A percentile compares a stretch with the other conserved stretches of the same genome.
Evolutionary conservation across 2,888 invertebrate species (phyloP).

Genomic region (Caenorhabditis becei): DNA sequence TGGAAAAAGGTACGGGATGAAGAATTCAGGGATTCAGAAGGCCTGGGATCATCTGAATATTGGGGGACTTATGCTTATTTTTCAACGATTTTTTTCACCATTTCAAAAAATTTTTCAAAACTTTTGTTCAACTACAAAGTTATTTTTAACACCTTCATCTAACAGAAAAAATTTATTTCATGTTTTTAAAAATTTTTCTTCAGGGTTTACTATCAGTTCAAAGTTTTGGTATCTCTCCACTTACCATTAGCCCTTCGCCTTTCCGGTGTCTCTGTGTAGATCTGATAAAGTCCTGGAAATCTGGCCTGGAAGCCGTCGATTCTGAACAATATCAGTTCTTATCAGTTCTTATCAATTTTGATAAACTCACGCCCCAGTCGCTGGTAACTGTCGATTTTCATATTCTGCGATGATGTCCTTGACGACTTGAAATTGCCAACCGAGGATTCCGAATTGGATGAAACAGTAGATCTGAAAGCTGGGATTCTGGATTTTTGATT

Average conservation of each 20-base stretch:
- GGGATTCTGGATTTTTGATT: neutral
- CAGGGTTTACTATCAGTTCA: too few species aligned
- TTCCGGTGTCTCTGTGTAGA: slow-evolving; percentile 80
- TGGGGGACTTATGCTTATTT: too few species aligned
- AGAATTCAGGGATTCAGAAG: neutral
- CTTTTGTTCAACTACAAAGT: too few species aligned
- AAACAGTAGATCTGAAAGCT: slow-evolving; percentile 75
- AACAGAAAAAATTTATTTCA: too few species aligned
- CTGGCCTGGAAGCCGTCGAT: slow-evolving; percentile 79
- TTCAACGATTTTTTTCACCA: too few species aligned
- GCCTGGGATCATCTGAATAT: too few species aligned
- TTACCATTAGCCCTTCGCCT: slow-evolving; percentile 77
- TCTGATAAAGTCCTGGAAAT: slow-evolving; percentile 79
- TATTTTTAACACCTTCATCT: too few species aligned
- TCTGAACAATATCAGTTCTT: slow-evolving; percentile 61
- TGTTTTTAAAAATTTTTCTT: too few species aligned
- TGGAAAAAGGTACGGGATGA: slow-evolving; percentile 35
- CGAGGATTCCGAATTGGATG: slow-evolving; percentile 78
- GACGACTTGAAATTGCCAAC: slow-evolving; percentile 79
- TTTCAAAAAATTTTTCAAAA: too few species aligned
- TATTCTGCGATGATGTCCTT: slow-evolving; percentile 75
- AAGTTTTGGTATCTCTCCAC: too few species aligned
- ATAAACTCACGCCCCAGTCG: slow-evolving; percentile 72
- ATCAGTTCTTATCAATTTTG: neutral
- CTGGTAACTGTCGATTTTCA: slow-evolving; percentile 78